These are phyloP conservation scores for Tragelaphus buxtoni DNA, from an alignment of 2,113 vertebrate genomes.

Conservation along the genomic window DNA sequence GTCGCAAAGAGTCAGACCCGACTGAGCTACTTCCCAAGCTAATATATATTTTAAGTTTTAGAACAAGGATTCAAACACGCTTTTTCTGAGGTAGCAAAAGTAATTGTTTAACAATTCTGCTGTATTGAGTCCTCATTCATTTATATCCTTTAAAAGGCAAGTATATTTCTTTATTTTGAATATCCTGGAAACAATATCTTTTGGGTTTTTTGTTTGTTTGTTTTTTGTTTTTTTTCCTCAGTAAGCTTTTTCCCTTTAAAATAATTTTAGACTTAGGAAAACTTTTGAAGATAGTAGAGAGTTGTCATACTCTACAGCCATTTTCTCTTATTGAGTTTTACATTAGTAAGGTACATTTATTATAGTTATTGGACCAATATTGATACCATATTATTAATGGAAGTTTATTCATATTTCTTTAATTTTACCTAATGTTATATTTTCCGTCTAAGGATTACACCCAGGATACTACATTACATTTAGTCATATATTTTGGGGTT, in stretches of 20 bases:
- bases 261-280: neutral
- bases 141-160: neutral
- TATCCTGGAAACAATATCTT: neutral
- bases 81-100: neutral
- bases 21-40: neutral
- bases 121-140: neutral
- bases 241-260: neutral
- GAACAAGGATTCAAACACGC: neutral
- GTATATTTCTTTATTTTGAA: neutral
- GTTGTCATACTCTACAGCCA: neutral
- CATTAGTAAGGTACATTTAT: neutral
- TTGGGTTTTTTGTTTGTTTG: neutral
- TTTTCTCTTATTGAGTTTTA: neutral
- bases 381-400: neutral
- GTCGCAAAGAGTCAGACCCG: rapidly evolving
- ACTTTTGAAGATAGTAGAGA: neutral
- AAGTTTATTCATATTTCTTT: neutral
- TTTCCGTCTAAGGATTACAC: neutral
- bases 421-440: neutral
- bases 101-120: neutral
- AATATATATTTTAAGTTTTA: neutral
- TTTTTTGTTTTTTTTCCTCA: neutral
- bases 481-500: neutral
- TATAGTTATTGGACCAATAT: neutral
- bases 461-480: neutral